Percentiles rank a stretch among this genome's conserved stretches.
phyloP scores from a whole-genome alignment of 2,113 vertebrate species.

The Rostratula benghalensis region DNA sequence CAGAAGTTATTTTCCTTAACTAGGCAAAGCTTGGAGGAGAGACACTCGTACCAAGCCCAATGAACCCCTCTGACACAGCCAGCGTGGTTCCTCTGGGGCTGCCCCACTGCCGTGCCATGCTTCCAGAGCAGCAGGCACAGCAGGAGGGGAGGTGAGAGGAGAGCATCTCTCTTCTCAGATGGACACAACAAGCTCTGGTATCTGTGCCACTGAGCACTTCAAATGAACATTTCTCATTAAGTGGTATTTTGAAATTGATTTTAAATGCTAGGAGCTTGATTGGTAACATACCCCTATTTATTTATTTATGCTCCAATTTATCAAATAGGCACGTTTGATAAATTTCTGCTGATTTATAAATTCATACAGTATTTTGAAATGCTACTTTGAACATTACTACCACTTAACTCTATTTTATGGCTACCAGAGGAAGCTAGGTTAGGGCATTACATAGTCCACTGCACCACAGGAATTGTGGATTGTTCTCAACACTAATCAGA shows the following conservation, averaged over 20 bases:
- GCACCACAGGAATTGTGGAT: not conserved
- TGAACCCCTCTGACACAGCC: fast-evolving
- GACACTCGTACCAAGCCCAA: fast-evolving
- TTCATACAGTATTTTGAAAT: not conserved
- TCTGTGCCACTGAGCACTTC: not conserved
- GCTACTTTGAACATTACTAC: not conserved
- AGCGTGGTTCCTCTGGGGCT: fast-evolving
- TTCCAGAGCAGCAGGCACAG: not conserved
- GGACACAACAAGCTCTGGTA: not conserved
- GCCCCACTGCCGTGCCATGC: fast-evolving
- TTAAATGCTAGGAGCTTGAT: not conserved
- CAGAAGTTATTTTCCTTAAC: not conserved
- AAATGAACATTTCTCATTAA: not conserved
- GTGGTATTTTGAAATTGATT: not conserved
- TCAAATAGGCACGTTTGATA: not conserved
- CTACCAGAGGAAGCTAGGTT: not conserved
- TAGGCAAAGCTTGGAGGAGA: not conserved
- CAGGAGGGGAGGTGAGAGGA: not conserved
- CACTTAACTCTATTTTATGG: not conserved
- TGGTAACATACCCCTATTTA: not conserved
- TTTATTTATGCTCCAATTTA: not conserved
- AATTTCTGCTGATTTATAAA: not conserved
- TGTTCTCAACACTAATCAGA: not conserved
- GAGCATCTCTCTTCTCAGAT: not conserved
- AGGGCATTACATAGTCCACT: not conserved